These are phyloP conservation scores for Herpetotheres cachinnans DNA, from an alignment of 2,113 vertebrate genomes.

Conservation along the genomic window DNA sequence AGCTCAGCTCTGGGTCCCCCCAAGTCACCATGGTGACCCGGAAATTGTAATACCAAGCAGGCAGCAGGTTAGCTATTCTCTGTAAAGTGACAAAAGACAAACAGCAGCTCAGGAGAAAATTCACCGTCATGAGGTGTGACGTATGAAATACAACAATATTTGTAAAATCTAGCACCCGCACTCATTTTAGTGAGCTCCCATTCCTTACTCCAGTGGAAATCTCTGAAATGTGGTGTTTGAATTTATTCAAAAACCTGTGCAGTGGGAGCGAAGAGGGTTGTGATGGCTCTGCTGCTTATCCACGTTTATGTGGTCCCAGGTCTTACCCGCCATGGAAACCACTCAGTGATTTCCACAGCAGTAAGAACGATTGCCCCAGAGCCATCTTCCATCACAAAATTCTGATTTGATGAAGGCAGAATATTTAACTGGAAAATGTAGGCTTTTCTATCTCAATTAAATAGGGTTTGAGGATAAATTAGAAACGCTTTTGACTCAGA, in stretches of 20 bases:
- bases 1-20: conserved; percentile 90
- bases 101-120: background rate
- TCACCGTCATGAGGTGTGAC: background rate
- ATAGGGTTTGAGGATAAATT: background rate
- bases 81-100: conserved; percentile 49
- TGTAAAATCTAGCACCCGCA: background rate
- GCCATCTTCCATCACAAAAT: background rate
- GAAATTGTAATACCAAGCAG: conserved; percentile 96
- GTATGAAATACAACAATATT: background rate
- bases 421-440: background rate
- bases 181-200: background rate
- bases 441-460: background rate
- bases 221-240: background rate
- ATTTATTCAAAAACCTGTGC: background rate
- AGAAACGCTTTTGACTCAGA: background rate
- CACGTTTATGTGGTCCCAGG: accelerated
- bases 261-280: background rate
- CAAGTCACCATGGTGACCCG: conserved; percentile 95
- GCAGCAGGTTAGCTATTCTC: conserved; percentile 89
- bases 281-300: background rate
- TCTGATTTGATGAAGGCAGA: background rate
- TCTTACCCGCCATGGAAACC: accelerated
- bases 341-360: background rate
- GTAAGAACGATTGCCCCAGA: accelerated
- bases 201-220: background rate